Evolutionary conservation across 23 tunicate genomes (phyloP), one percentile per base, ranked within the genome.

Genomic region (Diplosoma virens): DNA sequence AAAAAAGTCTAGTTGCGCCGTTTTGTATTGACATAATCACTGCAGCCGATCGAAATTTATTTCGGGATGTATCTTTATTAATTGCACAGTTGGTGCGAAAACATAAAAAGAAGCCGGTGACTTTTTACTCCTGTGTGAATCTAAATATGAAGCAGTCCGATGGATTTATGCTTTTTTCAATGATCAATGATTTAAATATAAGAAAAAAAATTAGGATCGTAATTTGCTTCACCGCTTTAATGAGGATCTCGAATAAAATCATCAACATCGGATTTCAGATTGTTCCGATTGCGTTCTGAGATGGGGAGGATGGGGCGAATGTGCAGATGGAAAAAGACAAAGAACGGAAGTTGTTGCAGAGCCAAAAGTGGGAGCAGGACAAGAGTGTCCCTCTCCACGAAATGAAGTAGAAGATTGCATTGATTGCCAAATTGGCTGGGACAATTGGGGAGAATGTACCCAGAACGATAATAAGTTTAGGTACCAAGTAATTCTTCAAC

Each of bases 251-350:
- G 50, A 41, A 7, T 41, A 41, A 41, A 41, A 41, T 7, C 9
- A 41, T 41, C 14, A 41, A 41, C 14, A 41, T 41, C 11, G 50
- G 50, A 3, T 67, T 67, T 35, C 24, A 85, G 97, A 24, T 2
- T 92, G 97, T 59, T 68, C 58, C 33, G 61, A 92, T 53, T 92
- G 97, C 59, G 87, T 6, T 28, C 20, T 80, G 61, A 81, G 52
- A 24, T 92, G 97, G 97, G 84, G 84, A 31, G 66, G 37, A 0
- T 92, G 97, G 97, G 68, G 37, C 0, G 80, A 52, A 1, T 92
- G 97, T 60, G 47, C 18, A 1, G 66, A 70, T 35, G 97, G 87
- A 4, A 20, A 0, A 6, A 45, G 97, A 3, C 14, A 65, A 34
- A 52, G 97, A 33, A 3, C 67, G 22, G 79, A 84, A 41, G 2